Evolutionary conservation across 2,888 invertebrate species (phyloP).

Genomic region (Torymus aiolomorphi): DNA sequence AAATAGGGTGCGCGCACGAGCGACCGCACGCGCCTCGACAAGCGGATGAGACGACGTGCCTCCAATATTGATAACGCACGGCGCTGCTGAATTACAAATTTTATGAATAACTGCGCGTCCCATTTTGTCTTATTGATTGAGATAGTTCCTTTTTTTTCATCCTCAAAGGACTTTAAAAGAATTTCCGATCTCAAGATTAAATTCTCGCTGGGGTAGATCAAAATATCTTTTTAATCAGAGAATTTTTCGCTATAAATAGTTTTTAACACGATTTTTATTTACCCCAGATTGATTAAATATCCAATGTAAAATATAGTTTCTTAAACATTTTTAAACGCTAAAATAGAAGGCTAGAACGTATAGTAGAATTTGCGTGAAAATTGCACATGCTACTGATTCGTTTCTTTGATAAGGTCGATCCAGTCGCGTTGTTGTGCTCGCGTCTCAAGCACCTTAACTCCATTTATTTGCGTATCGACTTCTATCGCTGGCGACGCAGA

Average conservation of each 20-base stretch:
- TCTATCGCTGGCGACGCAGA: conserved; percentile 45
- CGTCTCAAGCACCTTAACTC: conserved; percentile 48
- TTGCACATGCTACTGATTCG: conserved; percentile 29
- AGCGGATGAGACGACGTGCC: not conserved
- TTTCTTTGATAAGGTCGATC: conserved; percentile 39
- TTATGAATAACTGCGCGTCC: conserved; percentile 40
- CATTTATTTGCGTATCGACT: conserved; percentile 63
- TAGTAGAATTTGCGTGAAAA: conserved; percentile 19
- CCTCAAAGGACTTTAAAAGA: conserved; percentile 17
- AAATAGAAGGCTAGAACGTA: too few relatives aligned
- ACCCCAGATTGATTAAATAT: too few relatives aligned
- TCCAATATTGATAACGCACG: conserved; percentile 28
- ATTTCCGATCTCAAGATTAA: conserved; percentile 39
- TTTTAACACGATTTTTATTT: too few relatives aligned
- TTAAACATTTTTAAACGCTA: too few relatives aligned
- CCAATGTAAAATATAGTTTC: too few relatives aligned
- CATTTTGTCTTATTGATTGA: conserved; percentile 29
- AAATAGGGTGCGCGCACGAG: conserved; percentile 23
- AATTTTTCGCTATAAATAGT: too few relatives aligned
- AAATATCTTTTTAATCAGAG: conserved; percentile 4
- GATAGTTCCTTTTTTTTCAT: conserved; percentile 2
- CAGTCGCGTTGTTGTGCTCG: conserved; percentile 19
- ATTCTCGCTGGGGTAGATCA: conserved; percentile 24
- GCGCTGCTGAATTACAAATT: conserved; percentile 35
- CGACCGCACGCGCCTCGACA: too few relatives aligned